Evolutionary conservation across 2,113 vertebrate genomes (phyloP).

Genomic region (Cheilinus undulatus): DNA sequence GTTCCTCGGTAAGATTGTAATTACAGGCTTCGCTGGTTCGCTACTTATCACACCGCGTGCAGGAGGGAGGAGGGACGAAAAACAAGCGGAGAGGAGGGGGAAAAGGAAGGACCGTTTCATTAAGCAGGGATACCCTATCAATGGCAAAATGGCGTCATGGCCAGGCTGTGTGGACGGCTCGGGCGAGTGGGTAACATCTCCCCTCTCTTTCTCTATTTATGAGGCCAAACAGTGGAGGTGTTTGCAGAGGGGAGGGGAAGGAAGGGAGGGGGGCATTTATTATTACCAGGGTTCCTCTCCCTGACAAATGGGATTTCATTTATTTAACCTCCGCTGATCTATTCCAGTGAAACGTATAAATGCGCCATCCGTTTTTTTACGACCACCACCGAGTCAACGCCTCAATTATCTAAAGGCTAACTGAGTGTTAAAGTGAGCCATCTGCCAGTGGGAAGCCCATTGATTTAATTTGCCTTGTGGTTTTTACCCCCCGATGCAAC

Average conservation of each 20-base stretch:
- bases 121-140: conserved; percentile 98
- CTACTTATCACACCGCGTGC: conserved; percentile 96
- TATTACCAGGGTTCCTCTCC: conserved; percentile 85
- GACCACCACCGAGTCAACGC: conserved; percentile 95
- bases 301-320: conserved; percentile 99
- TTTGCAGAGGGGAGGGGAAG: conserved; percentile 87
- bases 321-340: conserved; percentile 99
- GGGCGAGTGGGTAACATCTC: conserved; percentile 87
- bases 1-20: conserved; percentile 97
- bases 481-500: conserved; percentile 68
- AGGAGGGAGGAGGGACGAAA: conserved; percentile 96
- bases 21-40: conserved; percentile 98
- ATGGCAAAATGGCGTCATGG: conserved; percentile 86
- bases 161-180: conserved; percentile 57
- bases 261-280: conserved; percentile 88
- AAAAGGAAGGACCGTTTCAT: conserved; percentile 93
- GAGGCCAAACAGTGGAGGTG: conserved; percentile 97
- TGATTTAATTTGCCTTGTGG: conserved; percentile 99
- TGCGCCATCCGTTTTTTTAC: conserved; percentile 99
- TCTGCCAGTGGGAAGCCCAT: conserved; percentile 98
- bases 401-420: conserved; percentile 99
- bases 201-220: conserved; percentile 90
- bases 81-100: conserved; percentile 86
- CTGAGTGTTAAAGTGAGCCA: conserved; percentile 99
- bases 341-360: conserved; percentile 99